phyloP scores from a whole-genome alignment of 2,113 vertebrate species.

The Asarcornis scutulata region DNA sequence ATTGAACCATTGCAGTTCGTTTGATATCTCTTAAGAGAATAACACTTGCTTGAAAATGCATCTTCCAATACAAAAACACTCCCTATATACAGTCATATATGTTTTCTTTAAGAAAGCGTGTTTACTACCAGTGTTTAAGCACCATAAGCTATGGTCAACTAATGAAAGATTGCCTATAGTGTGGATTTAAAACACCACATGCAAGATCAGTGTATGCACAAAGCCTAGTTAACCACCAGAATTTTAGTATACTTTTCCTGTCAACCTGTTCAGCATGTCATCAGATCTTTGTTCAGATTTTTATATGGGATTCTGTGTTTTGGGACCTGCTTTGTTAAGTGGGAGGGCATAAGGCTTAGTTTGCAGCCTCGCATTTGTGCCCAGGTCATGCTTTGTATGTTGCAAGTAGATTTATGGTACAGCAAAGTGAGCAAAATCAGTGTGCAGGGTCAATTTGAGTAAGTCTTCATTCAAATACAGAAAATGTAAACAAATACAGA shows the following conservation, averaged over 20 bases:
- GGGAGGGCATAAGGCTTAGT: background rate
- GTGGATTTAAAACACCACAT: background rate
- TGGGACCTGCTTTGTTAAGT: background rate
- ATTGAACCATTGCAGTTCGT: background rate
- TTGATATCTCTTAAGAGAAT: background rate
- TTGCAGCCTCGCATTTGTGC: background rate
- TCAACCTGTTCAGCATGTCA: background rate
- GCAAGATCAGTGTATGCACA: background rate
- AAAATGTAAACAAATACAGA: background rate
- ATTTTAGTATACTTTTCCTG: background rate
- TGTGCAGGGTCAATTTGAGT: background rate
- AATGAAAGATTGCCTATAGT: background rate
- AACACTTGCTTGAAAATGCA: background rate
- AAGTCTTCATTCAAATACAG: background rate
- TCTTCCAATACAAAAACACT: background rate
- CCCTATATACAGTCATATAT: fast-evolving
- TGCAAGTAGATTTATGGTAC: background rate
- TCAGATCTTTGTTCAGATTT: background rate
- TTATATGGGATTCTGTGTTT: background rate
- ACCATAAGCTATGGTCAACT: background rate
- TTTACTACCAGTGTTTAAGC: background rate
- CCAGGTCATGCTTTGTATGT: background rate
- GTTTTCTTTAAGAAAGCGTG: background rate
- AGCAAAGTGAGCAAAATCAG: background rate
- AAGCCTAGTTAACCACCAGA: background rate